Base-by-base conservation (phyloP, 2,888 invertebrate species). In the Alloscopus bannaensis region DNA sequence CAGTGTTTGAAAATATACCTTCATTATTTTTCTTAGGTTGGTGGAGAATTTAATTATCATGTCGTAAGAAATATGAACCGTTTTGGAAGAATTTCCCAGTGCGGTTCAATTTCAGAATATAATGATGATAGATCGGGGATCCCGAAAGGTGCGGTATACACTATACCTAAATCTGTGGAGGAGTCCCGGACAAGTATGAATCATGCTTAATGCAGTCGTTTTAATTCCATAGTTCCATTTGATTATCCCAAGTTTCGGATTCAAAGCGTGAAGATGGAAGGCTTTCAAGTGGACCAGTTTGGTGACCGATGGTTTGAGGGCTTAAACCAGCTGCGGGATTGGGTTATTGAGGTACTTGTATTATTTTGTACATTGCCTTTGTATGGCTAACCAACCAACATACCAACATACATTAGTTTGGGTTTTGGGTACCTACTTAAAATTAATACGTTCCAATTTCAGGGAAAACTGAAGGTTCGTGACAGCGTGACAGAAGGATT, bases 401-500 rank as follows among this genome's bases (percentile, higher is more conserved):
- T n/a, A n/a, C n/a, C n/a, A n/a, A n/a, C n/a, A n/a, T n/a, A n/a
- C n/a, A n/a, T n/a, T n/a, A n/a, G n/a, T n/a, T n/a, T n/a, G n/a
- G n/a, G n/a, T n/a, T n/a, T n/a, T n/a, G n/a, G n/a, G n/a, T n/a
- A n/a, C n/a, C n/a, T n/a, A n/a, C n/a, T n/a, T n/a, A n/a, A n/a
- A n/a, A n/a, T n/a, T n/a, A n/a, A n/a, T n/a, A n/a, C n/a, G n/a
- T n/a, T n/a, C n/a, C n/a, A n/a, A 18, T 86, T 87, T 11, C 85
- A 90, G 89, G 94, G 93, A 47, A 94, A 93, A 88, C 86, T 94
- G 13, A 91, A 92, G 86, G 92, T 92, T 87, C 89, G 89, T 81
- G 94, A 94, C 88, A 93, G 93, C 57, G 87, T 92, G 1, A 93
- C 92, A 1, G 88, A 92, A 79, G 94, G 94, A 1, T 94, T 94